A percentile compares a stretch with the other conserved stretches of the same genome.
Evolutionary conservation across 2,113 vertebrate species (phyloP).

Genomic region (Xiphophorus maculatus): DNA sequence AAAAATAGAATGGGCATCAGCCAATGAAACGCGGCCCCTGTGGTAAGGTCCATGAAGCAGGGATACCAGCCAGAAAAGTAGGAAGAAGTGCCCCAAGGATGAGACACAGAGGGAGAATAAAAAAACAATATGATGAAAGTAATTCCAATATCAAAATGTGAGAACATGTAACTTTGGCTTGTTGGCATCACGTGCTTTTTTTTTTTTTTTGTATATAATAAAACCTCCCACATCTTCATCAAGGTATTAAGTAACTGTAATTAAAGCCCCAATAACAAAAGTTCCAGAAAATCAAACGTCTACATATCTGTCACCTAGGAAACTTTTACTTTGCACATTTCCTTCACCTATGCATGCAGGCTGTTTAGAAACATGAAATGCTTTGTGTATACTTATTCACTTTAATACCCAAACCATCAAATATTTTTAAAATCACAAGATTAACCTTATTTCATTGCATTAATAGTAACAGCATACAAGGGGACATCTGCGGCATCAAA

Average conservation of each 20-base stretch:
- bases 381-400: slow-evolving; percentile 10
- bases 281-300: slow-evolving; percentile 22
- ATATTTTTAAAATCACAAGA: slow-evolving; percentile 7
- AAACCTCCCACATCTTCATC: slow-evolving; percentile 6
- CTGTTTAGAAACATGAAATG: slow-evolving; percentile 26
- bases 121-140: neutral
- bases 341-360: slow-evolving; percentile 39
- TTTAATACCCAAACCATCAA: neutral
- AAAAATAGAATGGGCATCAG: too few species aligned
- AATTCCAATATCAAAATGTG: slow-evolving; percentile 10
- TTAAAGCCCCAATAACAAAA: neutral
- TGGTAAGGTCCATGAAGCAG: neutral
- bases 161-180: slow-evolving; percentile 38
- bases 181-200: slow-evolving; percentile 30
- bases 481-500: slow-evolving; percentile 26
- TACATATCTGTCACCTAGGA: slow-evolving; percentile 14
- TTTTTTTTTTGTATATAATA: neutral
- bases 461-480: slow-evolving; percentile 29
- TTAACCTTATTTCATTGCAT: slow-evolving; percentile 16
- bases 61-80: slow-evolving; percentile 11
- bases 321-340: slow-evolving; percentile 31
- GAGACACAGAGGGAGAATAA: neutral
- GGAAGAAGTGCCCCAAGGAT: slow-evolving; percentile 22
- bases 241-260: neutral
- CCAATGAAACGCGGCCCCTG: too few species aligned